A percentile compares a stretch with the other conserved stretches of the same genome.
These are phyloP conservation scores for Merodon equestris DNA, from an alignment of 2,888 invertebrate species.

Conservation along the genomic window DNA sequence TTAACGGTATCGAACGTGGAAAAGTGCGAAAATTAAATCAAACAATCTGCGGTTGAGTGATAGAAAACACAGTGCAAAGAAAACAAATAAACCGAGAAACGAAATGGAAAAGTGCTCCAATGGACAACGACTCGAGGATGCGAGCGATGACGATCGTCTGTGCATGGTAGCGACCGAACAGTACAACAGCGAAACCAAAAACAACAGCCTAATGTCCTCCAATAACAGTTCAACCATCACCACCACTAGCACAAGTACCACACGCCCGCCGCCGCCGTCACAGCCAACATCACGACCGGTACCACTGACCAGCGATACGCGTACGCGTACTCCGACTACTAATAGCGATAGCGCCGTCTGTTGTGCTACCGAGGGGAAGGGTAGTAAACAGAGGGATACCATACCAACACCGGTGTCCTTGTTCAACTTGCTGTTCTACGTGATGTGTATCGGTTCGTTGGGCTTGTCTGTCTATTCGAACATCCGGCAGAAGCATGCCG, in stretches of 20 bases:
- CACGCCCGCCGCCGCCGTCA: constrained; percentile 43
- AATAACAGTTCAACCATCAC: neutral
- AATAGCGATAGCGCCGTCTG: no score
- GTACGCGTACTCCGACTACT: no score
- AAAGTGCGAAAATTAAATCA: constrained; percentile 21
- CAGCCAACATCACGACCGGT: no score
- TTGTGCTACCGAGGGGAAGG: constrained; percentile 5
- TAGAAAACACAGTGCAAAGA: constrained; percentile 13
- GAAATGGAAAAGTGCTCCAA: constrained; percentile 67
- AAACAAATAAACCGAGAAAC: constrained; percentile 38
- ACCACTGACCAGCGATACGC: no score
- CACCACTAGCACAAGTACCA: constrained; percentile 35
- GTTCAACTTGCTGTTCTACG: constrained; percentile 77
- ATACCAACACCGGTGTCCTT: constrained; percentile 72
- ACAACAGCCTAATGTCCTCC: constrained; percentile 59
- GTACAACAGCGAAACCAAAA: constrained; percentile 38
- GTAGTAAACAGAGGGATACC: constrained; percentile 41
- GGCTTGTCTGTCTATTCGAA: constrained; percentile 77
- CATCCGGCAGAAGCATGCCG: constrained; percentile 76
- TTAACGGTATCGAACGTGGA: constrained; percentile 19
- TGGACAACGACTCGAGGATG: constrained; percentile 57
- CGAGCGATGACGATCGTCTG: constrained; percentile 57
- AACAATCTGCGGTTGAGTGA: constrained; percentile 40
- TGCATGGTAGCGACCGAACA: constrained; percentile 51
- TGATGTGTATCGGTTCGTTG: constrained; percentile 78